Percentiles rank a stretch among this genome's conserved stretches.
Conservation (phyloP, 1,140 invertebrate genomes). For the Colletes gigas region DNA sequence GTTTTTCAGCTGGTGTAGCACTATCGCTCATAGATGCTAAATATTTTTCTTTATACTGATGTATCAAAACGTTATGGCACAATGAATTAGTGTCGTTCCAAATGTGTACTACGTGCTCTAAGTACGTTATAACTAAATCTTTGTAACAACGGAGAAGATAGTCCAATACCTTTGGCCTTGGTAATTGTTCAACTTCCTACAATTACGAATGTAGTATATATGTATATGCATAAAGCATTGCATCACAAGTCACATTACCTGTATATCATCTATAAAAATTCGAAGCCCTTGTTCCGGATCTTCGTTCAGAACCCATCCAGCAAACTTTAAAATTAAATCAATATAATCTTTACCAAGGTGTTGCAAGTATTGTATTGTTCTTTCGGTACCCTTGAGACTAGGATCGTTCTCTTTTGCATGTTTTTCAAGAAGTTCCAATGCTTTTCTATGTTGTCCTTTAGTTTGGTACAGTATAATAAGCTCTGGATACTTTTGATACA, state of each 20-base stretch:
- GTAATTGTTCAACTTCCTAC: conserved; percentile 92
- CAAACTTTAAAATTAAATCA: conserved; percentile 96
- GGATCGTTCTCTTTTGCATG: conserved; percentile 90
- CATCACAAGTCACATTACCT: conserved; percentile 72
- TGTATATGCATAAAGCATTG: not conserved
- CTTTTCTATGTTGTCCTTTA: conserved; percentile 95
- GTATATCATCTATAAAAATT: conserved; percentile 96
- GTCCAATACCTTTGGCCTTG: conserved; percentile 93
- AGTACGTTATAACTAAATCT: conserved; percentile 92
- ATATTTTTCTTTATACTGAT: conserved; percentile 90
- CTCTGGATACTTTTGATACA: conserved; percentile 94
- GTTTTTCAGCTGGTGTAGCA: conserved; percentile 83
- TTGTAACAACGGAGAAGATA: conserved; percentile 92
- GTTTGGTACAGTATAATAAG: conserved; percentile 97
- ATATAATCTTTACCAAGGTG: conserved; percentile 93
- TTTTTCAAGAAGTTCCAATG: conserved; percentile 92
- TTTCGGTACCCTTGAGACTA: conserved; percentile 89
- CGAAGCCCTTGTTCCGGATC: conserved; percentile 94
- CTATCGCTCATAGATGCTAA: conserved; percentile 82
- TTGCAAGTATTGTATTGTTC: conserved; percentile 96
- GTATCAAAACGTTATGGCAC: conserved; percentile 95
- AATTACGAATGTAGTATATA: conserved; percentile 22
- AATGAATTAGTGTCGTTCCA: conserved; percentile 93
- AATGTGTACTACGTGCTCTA: conserved; percentile 95
- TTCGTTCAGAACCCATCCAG: conserved; percentile 94